These are phyloP conservation scores for Himalopsyche anomala DNA, from an alignment of 2,888 invertebrate genomes.

Conservation along the genomic window DNA sequence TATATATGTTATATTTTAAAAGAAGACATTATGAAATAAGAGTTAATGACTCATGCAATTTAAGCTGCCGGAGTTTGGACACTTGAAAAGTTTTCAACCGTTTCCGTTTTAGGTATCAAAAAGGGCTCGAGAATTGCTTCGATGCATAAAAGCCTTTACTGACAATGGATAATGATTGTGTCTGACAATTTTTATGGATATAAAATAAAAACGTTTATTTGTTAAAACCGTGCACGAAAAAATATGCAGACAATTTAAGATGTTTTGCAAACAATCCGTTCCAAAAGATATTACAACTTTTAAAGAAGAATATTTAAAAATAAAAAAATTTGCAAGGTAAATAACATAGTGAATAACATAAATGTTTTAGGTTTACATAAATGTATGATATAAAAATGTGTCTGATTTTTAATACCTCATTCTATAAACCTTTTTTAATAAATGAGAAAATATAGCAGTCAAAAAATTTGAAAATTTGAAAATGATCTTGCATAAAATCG, in stretches of 20 bases:
- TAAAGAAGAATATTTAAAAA: too few relatives aligned
- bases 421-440: too few relatives aligned
- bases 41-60: constrained; percentile 10
- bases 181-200: background rate
- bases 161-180: background rate
- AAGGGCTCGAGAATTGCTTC: constrained; percentile 26
- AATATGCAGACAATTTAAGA: background rate
- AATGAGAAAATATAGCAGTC: too few relatives aligned
- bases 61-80: constrained; percentile 9
- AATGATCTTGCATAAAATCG: too few relatives aligned
- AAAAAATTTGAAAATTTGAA: too few relatives aligned
- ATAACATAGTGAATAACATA: too few relatives aligned
- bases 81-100: background rate
- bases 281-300: too few relatives aligned
- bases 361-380: too few relatives aligned
- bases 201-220: background rate
- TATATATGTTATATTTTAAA: background rate
- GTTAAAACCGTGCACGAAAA: background rate
- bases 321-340: too few relatives aligned
- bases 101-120: background rate
- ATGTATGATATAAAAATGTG: too few relatives aligned
- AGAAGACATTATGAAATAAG: background rate
- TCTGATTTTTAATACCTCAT: too few relatives aligned
- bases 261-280: too few relatives aligned
- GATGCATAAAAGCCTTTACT: background rate